Evolutionary conservation across 2,113 vertebrate genomes (phyloP).

Genomic region (Xyrauchen texanus): DNA sequence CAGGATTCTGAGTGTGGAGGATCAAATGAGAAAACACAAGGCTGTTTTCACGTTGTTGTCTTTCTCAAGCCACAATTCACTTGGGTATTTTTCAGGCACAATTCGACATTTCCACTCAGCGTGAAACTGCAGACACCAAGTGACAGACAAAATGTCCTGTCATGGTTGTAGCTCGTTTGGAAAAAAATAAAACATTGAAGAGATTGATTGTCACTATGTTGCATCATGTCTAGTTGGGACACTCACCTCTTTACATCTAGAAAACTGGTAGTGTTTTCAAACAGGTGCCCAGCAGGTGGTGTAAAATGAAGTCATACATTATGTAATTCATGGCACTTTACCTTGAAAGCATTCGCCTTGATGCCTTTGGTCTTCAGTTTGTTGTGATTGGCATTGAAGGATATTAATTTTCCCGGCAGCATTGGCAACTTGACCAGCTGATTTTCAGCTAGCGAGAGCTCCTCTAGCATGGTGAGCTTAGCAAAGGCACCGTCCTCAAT

Average conservation of each 20-base stretch:
- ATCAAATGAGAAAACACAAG: no score
- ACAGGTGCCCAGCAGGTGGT: background rate
- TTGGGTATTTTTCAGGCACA: no score
- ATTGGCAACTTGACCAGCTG: constrained; percentile 86
- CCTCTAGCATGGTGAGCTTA: constrained; percentile 85
- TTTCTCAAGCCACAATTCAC: no score
- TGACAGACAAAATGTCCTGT: no score
- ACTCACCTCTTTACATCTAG: no score
- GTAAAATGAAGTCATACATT: constrained; percentile 10
- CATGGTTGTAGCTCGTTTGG: no score
- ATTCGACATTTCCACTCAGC: no score
- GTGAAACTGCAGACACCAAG: no score
- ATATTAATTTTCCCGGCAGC: constrained; percentile 85
- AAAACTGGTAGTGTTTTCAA: constrained; percentile 19
- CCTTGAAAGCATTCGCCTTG: constrained; percentile 94
- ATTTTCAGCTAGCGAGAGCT: constrained; percentile 91
- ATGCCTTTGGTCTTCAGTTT: constrained; percentile 90
- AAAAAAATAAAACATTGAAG: no score
- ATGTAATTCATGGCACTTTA: constrained; percentile 57
- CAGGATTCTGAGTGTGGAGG: background rate
- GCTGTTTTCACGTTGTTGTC: no score
- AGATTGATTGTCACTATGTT: no score
- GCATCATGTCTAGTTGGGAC: no score
- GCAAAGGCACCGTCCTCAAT: constrained; percentile 94
- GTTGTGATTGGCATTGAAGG: constrained; percentile 90